Evolutionary conservation across 2,113 vertebrate genomes (phyloP).

Genomic region (Penelope pileata): DNA sequence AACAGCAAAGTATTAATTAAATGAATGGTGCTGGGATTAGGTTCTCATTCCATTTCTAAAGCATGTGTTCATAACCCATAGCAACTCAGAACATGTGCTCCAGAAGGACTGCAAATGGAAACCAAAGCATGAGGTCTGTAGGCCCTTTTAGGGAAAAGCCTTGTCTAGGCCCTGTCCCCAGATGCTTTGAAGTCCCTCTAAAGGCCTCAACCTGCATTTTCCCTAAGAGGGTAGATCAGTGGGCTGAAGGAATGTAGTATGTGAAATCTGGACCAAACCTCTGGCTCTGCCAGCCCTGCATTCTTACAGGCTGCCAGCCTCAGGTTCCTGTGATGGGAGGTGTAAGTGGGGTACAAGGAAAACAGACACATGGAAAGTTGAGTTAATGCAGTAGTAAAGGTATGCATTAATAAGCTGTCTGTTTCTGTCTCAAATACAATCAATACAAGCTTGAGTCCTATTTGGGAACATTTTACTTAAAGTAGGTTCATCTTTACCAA

Average conservation of each 20-base stretch:
- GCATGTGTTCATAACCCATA: background rate
- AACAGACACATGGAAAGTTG: background rate
- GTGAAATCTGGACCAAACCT: background rate
- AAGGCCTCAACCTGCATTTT: background rate
- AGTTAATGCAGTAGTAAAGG: background rate
- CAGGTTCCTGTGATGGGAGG: background rate
- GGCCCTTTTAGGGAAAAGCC: background rate
- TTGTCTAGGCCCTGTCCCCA: background rate
- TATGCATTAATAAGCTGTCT: background rate
- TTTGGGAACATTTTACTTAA: background rate
- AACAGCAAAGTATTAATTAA: slow-evolving; percentile 44
- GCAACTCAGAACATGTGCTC: background rate
- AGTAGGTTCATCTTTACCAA: background rate
- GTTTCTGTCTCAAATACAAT: slow-evolving; percentile 1
- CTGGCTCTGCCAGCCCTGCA: background rate
- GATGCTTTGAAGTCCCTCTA: background rate
- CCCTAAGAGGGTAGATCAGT: background rate
- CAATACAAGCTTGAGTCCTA: background rate
- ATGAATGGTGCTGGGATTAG: slow-evolving; percentile 9
- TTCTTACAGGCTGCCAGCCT: background rate
- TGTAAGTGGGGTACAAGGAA: background rate
- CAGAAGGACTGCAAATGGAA: background rate
- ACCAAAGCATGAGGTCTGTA: background rate
- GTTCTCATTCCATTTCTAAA: slow-evolving; percentile 35
- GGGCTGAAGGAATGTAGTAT: background rate